These are phyloP conservation scores for Leucophenga varia DNA, from an alignment of 1,140 invertebrate genomes.

Conservation along the genomic window DNA sequence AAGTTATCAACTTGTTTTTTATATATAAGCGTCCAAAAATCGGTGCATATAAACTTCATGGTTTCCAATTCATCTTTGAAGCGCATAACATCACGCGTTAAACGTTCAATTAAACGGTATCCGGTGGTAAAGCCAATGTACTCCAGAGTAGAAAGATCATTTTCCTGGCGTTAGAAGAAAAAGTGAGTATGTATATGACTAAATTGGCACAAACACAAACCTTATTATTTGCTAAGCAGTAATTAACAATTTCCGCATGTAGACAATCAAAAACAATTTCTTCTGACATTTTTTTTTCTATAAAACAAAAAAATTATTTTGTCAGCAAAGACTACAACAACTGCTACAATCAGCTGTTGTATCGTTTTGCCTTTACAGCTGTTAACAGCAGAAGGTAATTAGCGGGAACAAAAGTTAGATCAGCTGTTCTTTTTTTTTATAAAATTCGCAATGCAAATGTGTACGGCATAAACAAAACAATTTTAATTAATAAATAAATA, in stretches of 20 bases:
- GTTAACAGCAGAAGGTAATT: too few species aligned
- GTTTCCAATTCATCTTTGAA: constrained; percentile 97
- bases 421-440: too few species aligned
- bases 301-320: too few species aligned
- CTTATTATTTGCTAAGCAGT: constrained; percentile 63
- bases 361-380: too few species aligned
- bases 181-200: neutral
- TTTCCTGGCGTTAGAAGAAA: constrained; percentile 60
- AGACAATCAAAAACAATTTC: constrained; percentile 83
- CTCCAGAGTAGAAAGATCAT: constrained; percentile 81
- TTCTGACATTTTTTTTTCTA: constrained; percentile 69
- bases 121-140: constrained; percentile 87
- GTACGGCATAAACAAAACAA: too few species aligned
- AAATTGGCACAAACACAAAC: too few species aligned
- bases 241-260: constrained; percentile 83
- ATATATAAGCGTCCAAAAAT: constrained; percentile 95
- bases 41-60: constrained; percentile 97
- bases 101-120: constrained; percentile 86
- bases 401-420: too few species aligned
- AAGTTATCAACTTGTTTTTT: constrained; percentile 98
- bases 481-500: too few species aligned
- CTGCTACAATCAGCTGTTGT: too few species aligned
- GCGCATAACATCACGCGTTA: constrained; percentile 85
- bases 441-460: too few species aligned
- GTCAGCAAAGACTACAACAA: too few species aligned